Conservation (phyloP, 2,797 vertebrate genomes). For the Rhodeus uyekii region DNA sequence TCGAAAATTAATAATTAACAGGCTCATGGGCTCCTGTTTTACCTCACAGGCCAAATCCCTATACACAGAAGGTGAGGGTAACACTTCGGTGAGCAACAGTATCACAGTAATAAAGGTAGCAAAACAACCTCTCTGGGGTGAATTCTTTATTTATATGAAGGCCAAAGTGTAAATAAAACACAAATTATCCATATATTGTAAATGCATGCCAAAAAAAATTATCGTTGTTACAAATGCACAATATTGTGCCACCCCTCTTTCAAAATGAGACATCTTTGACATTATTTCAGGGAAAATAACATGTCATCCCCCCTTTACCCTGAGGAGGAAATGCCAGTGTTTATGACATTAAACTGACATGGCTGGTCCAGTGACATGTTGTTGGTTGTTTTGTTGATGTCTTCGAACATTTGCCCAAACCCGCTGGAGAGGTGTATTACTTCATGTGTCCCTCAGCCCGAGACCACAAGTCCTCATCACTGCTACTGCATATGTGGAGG, state of each 20-base stretch:
- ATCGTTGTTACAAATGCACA: neutral
- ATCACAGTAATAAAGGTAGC: neutral
- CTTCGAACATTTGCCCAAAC: slow-evolving; percentile 37
- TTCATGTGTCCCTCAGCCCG: slow-evolving; percentile 26
- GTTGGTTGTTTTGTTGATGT: slow-evolving; percentile 45
- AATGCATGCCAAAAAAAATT: neutral
- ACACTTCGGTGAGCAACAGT: neutral
- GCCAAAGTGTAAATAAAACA: slow-evolving; percentile 16
- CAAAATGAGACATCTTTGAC: slow-evolving; percentile 31
- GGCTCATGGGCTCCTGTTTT: slow-evolving; percentile 42
- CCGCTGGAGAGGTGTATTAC: slow-evolving; percentile 35
- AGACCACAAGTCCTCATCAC: slow-evolving; percentile 28
- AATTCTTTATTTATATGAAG: slow-evolving; percentile 15
- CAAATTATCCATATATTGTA: neutral
- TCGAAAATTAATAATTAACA: slow-evolving; percentile 56
- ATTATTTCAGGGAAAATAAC: slow-evolving; percentile 46
- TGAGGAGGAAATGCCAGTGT: slow-evolving; percentile 44
- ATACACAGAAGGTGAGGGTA: slow-evolving; percentile 4
- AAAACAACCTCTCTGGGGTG: slow-evolving; percentile 22
- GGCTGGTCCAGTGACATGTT: slow-evolving; percentile 48
- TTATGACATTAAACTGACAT: slow-evolving; percentile 45
- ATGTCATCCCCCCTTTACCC: slow-evolving; percentile 40
- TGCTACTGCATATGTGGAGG: slow-evolving; percentile 35
- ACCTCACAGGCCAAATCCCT: slow-evolving; percentile 33
- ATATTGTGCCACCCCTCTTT: slow-evolving; percentile 10